These are phyloP conservation scores for Aldrovandia affinis DNA, from an alignment of 2,797 vertebrate species.

Conservation along the genomic window DNA sequence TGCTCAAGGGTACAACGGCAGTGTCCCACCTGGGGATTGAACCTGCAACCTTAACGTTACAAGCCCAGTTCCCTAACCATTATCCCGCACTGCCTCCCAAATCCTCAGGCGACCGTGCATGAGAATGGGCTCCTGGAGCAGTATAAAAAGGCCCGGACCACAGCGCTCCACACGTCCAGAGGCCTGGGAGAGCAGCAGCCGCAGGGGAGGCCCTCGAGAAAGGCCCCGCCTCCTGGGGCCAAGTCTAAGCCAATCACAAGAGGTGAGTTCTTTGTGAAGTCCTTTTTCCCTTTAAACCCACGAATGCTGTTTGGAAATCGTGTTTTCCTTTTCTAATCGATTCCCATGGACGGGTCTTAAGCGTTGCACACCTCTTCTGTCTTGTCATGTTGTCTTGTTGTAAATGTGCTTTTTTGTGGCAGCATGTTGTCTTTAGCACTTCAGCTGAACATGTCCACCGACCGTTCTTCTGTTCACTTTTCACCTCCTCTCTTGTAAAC, in stretches of 20 bases:
- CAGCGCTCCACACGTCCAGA: slow-evolving; percentile 45
- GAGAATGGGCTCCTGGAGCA: slow-evolving; percentile 69
- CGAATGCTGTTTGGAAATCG: neutral
- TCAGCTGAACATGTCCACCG: too few species aligned
- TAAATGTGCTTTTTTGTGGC: too few species aligned
- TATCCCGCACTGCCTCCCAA: neutral
- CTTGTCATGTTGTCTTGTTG: too few species aligned
- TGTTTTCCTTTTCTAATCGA: neutral
- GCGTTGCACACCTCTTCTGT: too few species aligned
- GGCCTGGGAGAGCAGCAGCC: slow-evolving; percentile 42
- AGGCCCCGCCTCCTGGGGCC: slow-evolving; percentile 9
- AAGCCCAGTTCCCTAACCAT: too few species aligned
- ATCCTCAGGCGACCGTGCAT: slow-evolving; percentile 70
- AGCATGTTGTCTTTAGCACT: too few species aligned
- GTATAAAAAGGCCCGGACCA: slow-evolving; percentile 64
- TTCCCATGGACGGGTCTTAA: too few species aligned
- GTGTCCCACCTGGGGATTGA: too few species aligned
- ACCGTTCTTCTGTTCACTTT: too few species aligned
- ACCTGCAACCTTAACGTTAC: too few species aligned
- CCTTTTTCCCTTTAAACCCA: neutral
- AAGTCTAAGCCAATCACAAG: slow-evolving; percentile 47
- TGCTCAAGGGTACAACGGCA: too few species aligned
- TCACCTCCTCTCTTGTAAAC: too few species aligned
- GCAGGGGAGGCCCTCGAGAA: slow-evolving; percentile 40
- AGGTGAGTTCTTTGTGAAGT: slow-evolving; percentile 45